Percentiles rank a stretch among this genome's conserved stretches.
Conservation (phyloP, 2,888 invertebrate genomes). For the Melieria picta region DNA sequence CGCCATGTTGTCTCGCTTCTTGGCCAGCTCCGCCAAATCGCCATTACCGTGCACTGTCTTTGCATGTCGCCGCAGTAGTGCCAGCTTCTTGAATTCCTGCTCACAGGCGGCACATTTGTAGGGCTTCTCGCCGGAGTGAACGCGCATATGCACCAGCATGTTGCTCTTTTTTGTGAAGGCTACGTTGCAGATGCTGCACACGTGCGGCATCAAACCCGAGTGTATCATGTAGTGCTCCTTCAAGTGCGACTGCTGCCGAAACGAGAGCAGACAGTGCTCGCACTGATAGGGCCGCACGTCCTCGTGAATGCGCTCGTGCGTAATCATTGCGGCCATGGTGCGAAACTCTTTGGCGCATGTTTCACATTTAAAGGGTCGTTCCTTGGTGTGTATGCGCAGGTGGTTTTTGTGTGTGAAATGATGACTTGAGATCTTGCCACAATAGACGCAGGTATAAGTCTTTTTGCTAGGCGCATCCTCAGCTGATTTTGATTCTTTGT, state of each 20-base stretch:
- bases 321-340: slow-evolving; percentile 45
- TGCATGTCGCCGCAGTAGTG: slow-evolving; percentile 44
- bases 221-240: slow-evolving; percentile 48
- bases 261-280: slow-evolving; percentile 43
- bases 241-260: slow-evolving; percentile 46
- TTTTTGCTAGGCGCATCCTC: not conserved
- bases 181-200: slow-evolving; percentile 45
- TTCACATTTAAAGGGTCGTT: slow-evolving; percentile 46
- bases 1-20: slow-evolving; percentile 4
- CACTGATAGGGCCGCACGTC: slow-evolving; percentile 49
- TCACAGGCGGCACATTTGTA: slow-evolving; percentile 46
- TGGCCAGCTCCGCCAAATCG: not conserved
- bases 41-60: slow-evolving; percentile 29
- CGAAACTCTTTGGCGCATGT: slow-evolving; percentile 46
- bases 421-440: slow-evolving; percentile 45
- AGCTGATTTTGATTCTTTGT: slow-evolving; percentile 3
- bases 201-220: slow-evolving; percentile 40
- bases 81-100: slow-evolving; percentile 40
- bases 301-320: slow-evolving; percentile 46
- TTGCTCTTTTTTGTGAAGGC: slow-evolving; percentile 44
- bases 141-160: slow-evolving; percentile 44
- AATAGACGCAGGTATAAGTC: slow-evolving; percentile 37
- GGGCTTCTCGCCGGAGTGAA: slow-evolving; percentile 44
- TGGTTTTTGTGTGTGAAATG: slow-evolving; percentile 48
- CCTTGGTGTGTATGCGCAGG: slow-evolving; percentile 47